Evolutionary conservation across 2,888 invertebrate species (phyloP).

Genomic region (Eilema depressum): DNA sequence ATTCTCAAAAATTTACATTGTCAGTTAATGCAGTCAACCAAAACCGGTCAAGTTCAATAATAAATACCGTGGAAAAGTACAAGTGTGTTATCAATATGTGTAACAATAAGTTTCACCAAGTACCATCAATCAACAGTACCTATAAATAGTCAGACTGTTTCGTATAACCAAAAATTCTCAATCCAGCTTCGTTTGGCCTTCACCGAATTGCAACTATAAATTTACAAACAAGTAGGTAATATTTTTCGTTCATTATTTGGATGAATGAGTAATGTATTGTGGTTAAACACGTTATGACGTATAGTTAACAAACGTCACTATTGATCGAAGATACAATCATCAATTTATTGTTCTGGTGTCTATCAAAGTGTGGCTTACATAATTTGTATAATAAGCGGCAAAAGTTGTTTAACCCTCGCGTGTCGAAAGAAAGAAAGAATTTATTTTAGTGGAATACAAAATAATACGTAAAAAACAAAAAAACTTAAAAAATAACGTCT

Average conservation of each 20-base stretch:
- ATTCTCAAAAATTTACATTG: too few relatives aligned
- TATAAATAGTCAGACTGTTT: neutral
- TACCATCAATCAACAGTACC: too few relatives aligned
- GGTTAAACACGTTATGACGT: neutral
- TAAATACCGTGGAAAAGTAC: too few relatives aligned
- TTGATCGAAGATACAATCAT: neutral
- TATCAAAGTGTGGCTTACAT: neutral
- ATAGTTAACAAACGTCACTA: neutral
- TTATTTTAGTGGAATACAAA: too few relatives aligned
- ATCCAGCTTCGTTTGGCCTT: neutral
- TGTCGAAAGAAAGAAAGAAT: too few relatives aligned
- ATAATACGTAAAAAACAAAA: too few relatives aligned
- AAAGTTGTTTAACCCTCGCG: too few relatives aligned
- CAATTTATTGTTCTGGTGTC: neutral
- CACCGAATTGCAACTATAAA: neutral
- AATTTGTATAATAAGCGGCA: neutral
- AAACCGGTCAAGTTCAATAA: too few relatives aligned
- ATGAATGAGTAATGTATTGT: neutral
- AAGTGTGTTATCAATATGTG: too few relatives aligned
- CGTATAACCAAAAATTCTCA: neutral
- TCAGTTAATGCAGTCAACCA: too few relatives aligned
- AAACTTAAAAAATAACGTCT: too few relatives aligned
- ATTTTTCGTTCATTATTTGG: neutral
- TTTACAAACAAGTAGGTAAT: neutral
- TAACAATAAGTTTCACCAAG: too few relatives aligned